Evolutionary conservation across 2,797 vertebrate species (phyloP), one percentile per base, ranked within the genome.

Genomic region (Sebastes cheni): DNA sequence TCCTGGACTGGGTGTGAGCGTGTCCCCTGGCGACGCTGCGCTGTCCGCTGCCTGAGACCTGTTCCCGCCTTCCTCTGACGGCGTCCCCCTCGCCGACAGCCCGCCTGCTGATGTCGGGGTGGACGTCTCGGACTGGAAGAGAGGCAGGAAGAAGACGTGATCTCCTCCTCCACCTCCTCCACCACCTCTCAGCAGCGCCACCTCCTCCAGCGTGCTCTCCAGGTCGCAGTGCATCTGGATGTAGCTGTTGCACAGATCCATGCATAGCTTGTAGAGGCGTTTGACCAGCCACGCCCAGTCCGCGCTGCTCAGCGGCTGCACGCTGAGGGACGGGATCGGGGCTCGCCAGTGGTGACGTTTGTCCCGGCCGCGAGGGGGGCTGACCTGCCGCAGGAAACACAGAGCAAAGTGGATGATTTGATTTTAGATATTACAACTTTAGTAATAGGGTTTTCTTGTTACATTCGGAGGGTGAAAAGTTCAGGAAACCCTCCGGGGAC

Each of bases 211-310:
- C 14, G 89, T 93, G 88, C 90, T 97, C 90, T 99, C 98, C 88
- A 98, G 92, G 93, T 99, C 98, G 66, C 98, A 91, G 89, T 99
- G 97, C 97, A 99, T 98, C 92, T 99, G 98, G 91, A 99, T 98
- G 89, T 99, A 99, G 94, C 97, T 97, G 88, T 95, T 97, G 88
- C 98, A 98, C 66, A 99, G 96, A 42, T 99, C 99, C 96, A 97
- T 95, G 89, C 97, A 98, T 68, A 99, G 96, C 81, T 98, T 98
- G 91, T 99, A 97, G 54, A 99, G 97, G 8, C 98, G 91, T 83
- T 96, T 97, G 82, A 99, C 96, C 59, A 99, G 95, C 99, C 98
- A 99, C 3, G 95, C 97, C 98, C 98, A 99, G 92, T 99, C 98
- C 0, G 96, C 95, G 3, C 97, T 94, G 92, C 97, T 97, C 74